A percentile compares a stretch with the other conserved stretches of the same genome.
These are phyloP conservation scores for Trididemnum nubilum DNA, from an alignment of 23 tunicate genomes.

Conservation along the genomic window DNA sequence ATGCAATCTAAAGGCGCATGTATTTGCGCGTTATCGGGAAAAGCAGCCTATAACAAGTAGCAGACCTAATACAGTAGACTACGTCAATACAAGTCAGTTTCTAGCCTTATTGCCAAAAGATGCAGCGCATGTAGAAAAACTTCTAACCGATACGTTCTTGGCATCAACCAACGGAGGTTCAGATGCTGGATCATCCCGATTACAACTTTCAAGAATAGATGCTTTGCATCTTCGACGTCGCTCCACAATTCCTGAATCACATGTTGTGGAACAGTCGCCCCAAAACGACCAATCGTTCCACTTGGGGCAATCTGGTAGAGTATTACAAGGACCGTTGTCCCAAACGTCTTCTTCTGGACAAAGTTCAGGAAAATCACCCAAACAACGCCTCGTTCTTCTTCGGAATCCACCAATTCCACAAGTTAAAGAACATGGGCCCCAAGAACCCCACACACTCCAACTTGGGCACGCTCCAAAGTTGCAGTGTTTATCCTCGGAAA, in stretches of 20 bases:
- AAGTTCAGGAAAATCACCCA: slow-evolving; percentile 69
- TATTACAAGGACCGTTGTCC: slow-evolving; percentile 33
- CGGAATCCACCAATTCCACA: slow-evolving; percentile 59
- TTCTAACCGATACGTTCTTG: too few relatives aligned
- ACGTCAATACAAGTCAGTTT: too few relatives aligned
- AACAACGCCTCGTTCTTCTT: slow-evolving; percentile 40
- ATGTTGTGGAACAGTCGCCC: slow-evolving; percentile 43
- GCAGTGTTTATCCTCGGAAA: slow-evolving; percentile 18
- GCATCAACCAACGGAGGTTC: too few relatives aligned
- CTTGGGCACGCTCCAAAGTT: slow-evolving; percentile 51
- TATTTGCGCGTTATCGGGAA: too few relatives aligned
- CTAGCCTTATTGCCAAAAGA: too few relatives aligned
- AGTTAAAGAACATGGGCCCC: slow-evolving; percentile 62
- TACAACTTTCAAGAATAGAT: slow-evolving; percentile 42
- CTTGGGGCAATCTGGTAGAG: slow-evolving; percentile 19
- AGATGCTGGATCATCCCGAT: too few relatives aligned
- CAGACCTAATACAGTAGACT: too few relatives aligned
- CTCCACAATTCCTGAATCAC: slow-evolving; percentile 30
- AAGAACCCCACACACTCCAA: slow-evolving; percentile 52
- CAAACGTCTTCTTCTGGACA: slow-evolving; percentile 12
- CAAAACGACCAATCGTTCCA: slow-evolving; percentile 44
- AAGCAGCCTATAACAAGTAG: too few relatives aligned
- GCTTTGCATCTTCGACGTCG: slow-evolving; percentile 39
- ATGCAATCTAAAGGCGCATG: too few relatives aligned
- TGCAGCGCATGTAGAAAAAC: too few relatives aligned